Evolutionary conservation across 2,888 invertebrate genomes (phyloP), one percentile per base, ranked within the genome.

Genomic region (Stegana nigrithorax): DNA sequence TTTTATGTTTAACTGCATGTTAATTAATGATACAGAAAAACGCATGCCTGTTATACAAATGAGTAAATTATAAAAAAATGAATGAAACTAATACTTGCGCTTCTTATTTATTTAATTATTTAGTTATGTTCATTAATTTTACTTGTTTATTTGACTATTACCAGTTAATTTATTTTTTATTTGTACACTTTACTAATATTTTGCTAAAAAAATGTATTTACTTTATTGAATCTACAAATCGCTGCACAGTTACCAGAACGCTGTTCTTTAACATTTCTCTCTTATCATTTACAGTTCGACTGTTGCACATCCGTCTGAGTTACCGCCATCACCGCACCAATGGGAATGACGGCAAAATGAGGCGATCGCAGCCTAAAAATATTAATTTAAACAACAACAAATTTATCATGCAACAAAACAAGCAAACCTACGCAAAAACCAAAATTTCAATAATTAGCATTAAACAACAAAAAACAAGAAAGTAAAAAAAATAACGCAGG

Each of bases 321-420:
- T 98, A 87, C 98, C 98, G 83, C 98, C 98, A 44, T 97, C 97
- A 82, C 98, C 98, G 75, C 97, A 97, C 87, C 95, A 96, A 85
- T 98, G 98, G 98, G 95, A 96, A 90, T 95, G 92, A 93, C 91
- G 89, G 85, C 88, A 87, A 86, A 85, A 86, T 82, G 85, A 86
- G 86, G 86, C 86, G 79, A 84, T 86, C 78, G 86, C 85, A 75
- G 86, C 86, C 86, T 86, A 86, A 85, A 85, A n/a, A 80, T 58
- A 72, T 72, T 61, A 75, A 81, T 70, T 66, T 65, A 78, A 75
- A 69, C 68, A 70, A 66, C 67, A 63, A 56, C 55, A 57, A 58
- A 66, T 50, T 29, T 60, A 62, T n/a, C 17, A 53, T 29, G 39
- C 39, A 53, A 21, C 12, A 60, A 23, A 61, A 32, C 7, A 51